phyloP scores from a whole-genome alignment of 2,888 invertebrate species.

The Rugalucina vietnamica region DNA sequence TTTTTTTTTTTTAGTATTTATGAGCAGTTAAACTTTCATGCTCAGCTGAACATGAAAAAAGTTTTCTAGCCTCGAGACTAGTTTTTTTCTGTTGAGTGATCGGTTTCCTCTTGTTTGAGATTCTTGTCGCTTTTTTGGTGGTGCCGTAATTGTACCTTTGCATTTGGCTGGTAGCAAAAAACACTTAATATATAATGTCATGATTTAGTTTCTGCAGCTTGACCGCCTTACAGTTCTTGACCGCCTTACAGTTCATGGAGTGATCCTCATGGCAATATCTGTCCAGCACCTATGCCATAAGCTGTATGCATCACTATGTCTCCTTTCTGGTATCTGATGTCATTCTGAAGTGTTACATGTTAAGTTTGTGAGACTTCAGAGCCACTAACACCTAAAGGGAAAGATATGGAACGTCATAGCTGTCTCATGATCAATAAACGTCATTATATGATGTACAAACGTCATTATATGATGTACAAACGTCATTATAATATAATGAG shows the following conservation, averaged over 20 bases:
- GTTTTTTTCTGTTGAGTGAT: neutral
- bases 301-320: neutral
- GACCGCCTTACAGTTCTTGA: neutral
- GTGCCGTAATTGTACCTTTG: neutral
- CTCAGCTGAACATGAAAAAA: too few relatives aligned
- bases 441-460: too few relatives aligned
- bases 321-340: neutral
- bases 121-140: neutral
- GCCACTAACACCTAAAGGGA: neutral
- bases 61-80: too few relatives aligned
- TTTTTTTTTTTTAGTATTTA: too few relatives aligned
- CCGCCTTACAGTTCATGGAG: neutral
- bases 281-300: neutral
- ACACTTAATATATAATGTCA: neutral
- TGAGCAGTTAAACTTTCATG: too few relatives aligned
- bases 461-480: too few relatives aligned
- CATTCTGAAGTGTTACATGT: neutral
- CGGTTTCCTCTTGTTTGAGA: neutral
- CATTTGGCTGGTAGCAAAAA: neutral
- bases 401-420: too few relatives aligned
- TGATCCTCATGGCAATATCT: neutral
- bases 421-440: too few relatives aligned
- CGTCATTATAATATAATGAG: too few relatives aligned
- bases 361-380: neutral
- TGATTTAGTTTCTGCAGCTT: neutral